phyloP scores from a whole-genome alignment of 2,888 invertebrate genomes.

The Andricus curvator region DNA sequence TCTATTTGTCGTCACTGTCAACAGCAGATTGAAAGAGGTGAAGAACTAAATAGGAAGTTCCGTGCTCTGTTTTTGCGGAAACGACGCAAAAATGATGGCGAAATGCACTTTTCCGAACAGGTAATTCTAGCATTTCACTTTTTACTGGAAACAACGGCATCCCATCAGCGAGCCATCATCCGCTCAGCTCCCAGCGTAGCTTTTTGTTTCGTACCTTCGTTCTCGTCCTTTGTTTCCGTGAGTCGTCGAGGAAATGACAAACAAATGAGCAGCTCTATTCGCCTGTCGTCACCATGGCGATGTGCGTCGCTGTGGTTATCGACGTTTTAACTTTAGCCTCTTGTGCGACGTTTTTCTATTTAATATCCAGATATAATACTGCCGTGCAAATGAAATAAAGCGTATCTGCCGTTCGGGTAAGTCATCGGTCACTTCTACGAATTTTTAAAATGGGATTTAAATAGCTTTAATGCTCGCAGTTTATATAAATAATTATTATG shows the following conservation, averaged over 20 bases:
- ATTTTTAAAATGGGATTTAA: too few relatives aligned
- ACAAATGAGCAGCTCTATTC: constrained; percentile 72
- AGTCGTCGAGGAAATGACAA: constrained; percentile 76
- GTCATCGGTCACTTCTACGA: too few relatives aligned
- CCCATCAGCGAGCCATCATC: constrained; percentile 66
- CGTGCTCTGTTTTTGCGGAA: constrained; percentile 56
- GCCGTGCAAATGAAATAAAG: too few relatives aligned
- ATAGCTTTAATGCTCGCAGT: too few relatives aligned
- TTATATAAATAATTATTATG: too few relatives aligned
- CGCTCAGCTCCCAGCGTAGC: constrained; percentile 61
- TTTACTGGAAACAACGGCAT: constrained; percentile 62
- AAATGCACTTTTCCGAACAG: constrained; percentile 73
- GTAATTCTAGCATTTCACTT: constrained; percentile 71
- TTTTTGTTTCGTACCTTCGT: constrained; percentile 69
- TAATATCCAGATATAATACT: neutral
- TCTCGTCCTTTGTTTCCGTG: constrained; percentile 70
- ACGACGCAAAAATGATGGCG: constrained; percentile 66
- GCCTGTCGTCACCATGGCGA: constrained; percentile 59
- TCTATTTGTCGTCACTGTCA: neutral
- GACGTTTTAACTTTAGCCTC: neutral
- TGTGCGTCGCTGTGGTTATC: constrained; percentile 37
- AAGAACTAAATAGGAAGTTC: constrained; percentile 25
- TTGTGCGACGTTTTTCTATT: neutral
- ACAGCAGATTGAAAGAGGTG: neutral
- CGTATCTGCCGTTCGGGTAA: too few relatives aligned